Evolutionary conservation across 2,797 vertebrate species (phyloP).

Genomic region (Phataginus tricuspis): DNA sequence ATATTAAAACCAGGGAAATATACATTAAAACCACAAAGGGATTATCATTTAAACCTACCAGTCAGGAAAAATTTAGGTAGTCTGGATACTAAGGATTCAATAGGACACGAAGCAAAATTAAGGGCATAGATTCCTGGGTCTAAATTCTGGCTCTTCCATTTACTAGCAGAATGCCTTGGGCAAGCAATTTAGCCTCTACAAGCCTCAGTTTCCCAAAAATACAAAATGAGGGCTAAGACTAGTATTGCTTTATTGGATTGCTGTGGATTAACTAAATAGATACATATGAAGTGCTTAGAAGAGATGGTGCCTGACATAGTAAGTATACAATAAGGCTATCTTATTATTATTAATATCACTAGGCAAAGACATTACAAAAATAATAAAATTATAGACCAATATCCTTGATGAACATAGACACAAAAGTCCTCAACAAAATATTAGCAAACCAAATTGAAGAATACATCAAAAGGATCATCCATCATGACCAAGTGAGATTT

Average conservation of each 20-base stretch:
- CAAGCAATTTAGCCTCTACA: neutral
- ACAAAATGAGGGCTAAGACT: neutral
- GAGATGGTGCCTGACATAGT: neutral
- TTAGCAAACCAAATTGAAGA: too few relatives aligned
- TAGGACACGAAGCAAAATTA: neutral
- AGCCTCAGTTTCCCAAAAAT: neutral
- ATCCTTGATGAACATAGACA: too few relatives aligned
- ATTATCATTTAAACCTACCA: neutral
- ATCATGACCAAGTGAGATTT: too few relatives aligned
- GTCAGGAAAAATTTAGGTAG: neutral
- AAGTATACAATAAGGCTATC: neutral
- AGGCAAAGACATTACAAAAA: too few relatives aligned
- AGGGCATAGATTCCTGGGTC: neutral
- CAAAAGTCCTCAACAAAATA: too few relatives aligned
- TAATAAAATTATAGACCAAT: too few relatives aligned
- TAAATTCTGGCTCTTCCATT: constrained; percentile 1
- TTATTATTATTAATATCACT: neutral
- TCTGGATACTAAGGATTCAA: neutral
- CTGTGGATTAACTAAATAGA: neutral
- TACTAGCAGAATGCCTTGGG: neutral
- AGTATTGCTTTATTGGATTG: neutral
- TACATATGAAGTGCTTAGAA: neutral
- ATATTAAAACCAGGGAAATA: neutral
- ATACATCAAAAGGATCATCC: too few relatives aligned
- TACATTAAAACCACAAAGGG: neutral